Evolutionary conservation across 2,888 invertebrate genomes (phyloP).

Genomic region (Lumbricus terrestris): DNA sequence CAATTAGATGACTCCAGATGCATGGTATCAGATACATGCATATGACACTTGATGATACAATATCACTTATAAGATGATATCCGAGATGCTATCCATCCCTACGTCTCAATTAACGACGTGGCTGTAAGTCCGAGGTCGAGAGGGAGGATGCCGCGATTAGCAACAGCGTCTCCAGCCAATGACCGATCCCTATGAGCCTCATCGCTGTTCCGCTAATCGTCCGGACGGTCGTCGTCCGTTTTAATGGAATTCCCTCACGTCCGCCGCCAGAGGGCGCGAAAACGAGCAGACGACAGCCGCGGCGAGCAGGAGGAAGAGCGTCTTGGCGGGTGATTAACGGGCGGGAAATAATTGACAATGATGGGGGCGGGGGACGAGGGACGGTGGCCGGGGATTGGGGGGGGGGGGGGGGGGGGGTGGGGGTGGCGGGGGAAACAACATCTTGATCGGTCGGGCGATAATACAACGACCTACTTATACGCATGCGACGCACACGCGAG

Average conservation of each 20-base stretch:
- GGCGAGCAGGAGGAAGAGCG: too few species aligned
- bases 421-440: neutral
- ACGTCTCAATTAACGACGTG: neutral
- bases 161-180: too few species aligned
- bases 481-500: too few species aligned
- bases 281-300: slow-evolving; percentile 10
- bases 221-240: neutral
- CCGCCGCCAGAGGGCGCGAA: neutral
- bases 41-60: too few species aligned
- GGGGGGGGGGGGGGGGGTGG: too few species aligned
- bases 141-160: too few species aligned
- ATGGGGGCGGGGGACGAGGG: neutral
- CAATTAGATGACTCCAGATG: too few species aligned
- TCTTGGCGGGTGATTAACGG: slow-evolving; percentile 7
- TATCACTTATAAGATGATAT: too few species aligned
- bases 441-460: neutral
- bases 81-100: neutral
- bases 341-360: slow-evolving; percentile 12
- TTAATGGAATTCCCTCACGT: slow-evolving; percentile 18
- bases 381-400: too few species aligned
- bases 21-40: too few species aligned
- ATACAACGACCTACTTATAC: neutral
- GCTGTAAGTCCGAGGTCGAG: neutral
- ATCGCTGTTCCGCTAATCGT: neutral
- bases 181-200: neutral